Evolutionary conservation across 2,888 invertebrate species (phyloP).

Genomic region (Limnephilus marmoratus): DNA sequence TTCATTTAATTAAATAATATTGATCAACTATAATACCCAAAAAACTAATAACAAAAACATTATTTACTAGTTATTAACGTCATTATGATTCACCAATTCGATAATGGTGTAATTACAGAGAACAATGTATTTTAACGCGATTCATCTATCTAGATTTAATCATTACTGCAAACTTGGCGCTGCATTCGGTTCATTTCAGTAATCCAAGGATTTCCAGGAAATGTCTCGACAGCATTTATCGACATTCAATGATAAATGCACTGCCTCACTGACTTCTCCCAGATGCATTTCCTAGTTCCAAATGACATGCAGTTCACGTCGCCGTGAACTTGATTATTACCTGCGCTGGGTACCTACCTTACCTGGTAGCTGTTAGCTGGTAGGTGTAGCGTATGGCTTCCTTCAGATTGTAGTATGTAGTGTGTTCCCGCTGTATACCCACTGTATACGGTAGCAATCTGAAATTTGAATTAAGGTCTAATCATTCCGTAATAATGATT

Average conservation of each 20-base stretch:
- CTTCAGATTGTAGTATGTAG: not conserved
- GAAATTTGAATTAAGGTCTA: constrained; percentile 23
- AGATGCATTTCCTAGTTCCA: constrained; percentile 22
- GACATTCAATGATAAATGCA: constrained; percentile 45
- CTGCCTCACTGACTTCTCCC: not conserved
- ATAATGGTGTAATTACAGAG: too few species aligned
- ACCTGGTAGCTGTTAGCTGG: not conserved
- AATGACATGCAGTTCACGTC: constrained; percentile 20
- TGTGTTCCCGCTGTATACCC: too few species aligned
- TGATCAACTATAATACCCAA: too few species aligned
- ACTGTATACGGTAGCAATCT: constrained; percentile 18
- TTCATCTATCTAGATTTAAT: too few species aligned
- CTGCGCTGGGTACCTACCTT: not conserved
- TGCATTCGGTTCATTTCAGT: not conserved
- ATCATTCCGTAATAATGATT: constrained; percentile 3
- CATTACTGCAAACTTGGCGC: not conserved
- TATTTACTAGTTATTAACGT: too few species aligned
- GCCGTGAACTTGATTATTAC: constrained; percentile 37
- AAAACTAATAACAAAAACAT: too few species aligned
- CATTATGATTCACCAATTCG: too few species aligned
- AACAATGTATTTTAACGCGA: too few species aligned
- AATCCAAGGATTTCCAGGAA: not conserved
- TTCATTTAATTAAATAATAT: too few species aligned
- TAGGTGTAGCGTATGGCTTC: not conserved
- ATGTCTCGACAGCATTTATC: constrained; percentile 32